A percentile compares a stretch with the other conserved stretches of the same genome.
phyloP scores from a whole-genome alignment of 2,113 vertebrate species.

The Oncorhynchus tshawytscha region DNA sequence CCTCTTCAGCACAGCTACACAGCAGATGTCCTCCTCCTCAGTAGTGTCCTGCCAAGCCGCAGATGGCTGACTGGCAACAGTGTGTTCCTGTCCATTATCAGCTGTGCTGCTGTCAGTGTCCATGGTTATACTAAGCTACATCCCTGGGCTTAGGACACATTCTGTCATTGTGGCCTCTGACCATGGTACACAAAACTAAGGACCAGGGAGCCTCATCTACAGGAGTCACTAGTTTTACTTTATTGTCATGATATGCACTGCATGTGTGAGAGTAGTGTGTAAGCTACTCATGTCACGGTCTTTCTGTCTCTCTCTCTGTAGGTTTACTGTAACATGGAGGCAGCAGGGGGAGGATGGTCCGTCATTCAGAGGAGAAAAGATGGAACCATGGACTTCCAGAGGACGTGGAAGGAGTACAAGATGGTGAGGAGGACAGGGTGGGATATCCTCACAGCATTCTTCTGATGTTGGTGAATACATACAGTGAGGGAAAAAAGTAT shows the following conservation, averaged over 20 bases:
- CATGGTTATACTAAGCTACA: neutral
- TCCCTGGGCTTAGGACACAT: neutral
- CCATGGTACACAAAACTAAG: no score
- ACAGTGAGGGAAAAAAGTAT: no score
- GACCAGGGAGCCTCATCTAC: no score
- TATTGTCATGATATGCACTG: no score
- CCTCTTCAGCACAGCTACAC: neutral
- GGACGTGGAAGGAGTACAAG: slow-evolving; percentile 96
- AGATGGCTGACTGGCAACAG: neutral
- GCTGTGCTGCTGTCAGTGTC: neutral
- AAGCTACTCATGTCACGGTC: neutral
- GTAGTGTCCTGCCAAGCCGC: neutral
- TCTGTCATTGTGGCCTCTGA: neutral
- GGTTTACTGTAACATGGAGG: slow-evolving; percentile 97
- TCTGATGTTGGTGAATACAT: no score
- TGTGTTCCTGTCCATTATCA: neutral
- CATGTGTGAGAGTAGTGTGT: neutral
- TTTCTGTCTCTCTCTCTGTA: slow-evolving; percentile 47
- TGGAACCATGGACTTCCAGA: slow-evolving; percentile 93
- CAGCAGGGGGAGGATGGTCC: slow-evolving; percentile 91
- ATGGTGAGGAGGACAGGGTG: slow-evolving; percentile 75
- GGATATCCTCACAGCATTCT: no score
- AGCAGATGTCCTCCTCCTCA: neutral
- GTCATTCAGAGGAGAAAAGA: slow-evolving; percentile 91
- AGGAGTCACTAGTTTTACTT: neutral